Percentiles rank a stretch among this genome's conserved stretches.
These are phyloP conservation scores for Pavo muticus DNA, from an alignment of 2,113 vertebrate species.

Conservation along the genomic window DNA sequence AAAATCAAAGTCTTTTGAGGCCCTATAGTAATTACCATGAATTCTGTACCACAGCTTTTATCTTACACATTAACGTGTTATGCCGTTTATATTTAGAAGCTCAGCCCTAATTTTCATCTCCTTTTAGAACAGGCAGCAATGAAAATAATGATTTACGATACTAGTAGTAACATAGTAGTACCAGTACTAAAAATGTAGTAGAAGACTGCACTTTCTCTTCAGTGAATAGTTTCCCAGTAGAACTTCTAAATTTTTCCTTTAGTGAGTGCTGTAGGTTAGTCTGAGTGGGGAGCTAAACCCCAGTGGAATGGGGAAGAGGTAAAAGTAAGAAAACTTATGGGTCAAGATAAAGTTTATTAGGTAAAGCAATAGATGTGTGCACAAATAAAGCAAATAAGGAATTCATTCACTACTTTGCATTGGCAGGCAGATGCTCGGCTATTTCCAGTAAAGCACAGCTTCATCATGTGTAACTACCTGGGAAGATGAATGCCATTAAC, in stretches of 20 bases:
- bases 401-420: neutral
- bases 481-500: neutral
- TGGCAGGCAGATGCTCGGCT: neutral
- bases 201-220: neutral
- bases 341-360: neutral
- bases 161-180: neutral
- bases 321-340: neutral
- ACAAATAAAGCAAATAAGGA: neutral
- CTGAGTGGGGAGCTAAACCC: neutral
- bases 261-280: neutral
- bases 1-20: neutral
- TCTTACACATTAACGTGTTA: neutral
- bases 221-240: neutral
- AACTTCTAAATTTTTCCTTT: neutral
- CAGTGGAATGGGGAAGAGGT: too few relatives aligned
- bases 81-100: neutral
- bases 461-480: neutral
- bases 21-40: neutral
- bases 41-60: neutral
- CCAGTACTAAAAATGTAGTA: neutral
- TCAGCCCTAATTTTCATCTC: neutral
- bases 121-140: neutral
- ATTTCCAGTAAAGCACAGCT: neutral
- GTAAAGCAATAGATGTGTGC: neutral
- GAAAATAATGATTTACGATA: neutral